Evolutionary conservation across 1,140 invertebrate species (phyloP).

Genomic region (Megathymus violae): DNA sequence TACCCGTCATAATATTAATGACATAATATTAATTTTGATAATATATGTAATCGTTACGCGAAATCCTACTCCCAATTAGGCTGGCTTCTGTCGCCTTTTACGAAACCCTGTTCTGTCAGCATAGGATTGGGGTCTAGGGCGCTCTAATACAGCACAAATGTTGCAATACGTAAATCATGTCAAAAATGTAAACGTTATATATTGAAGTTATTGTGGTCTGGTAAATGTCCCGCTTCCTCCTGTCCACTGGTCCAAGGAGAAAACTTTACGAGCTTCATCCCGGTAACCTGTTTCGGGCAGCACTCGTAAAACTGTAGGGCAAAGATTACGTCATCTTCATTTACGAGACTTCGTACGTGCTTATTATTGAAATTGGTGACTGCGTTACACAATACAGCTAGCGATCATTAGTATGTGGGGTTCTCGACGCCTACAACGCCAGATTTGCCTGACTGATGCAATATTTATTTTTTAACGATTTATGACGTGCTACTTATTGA

Average conservation of each 20-base stretch:
- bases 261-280: constrained; percentile 47
- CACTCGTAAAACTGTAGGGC: constrained; percentile 55
- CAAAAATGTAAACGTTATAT: too few relatives aligned
- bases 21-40: too few relatives aligned
- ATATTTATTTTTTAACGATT: constrained; percentile 24
- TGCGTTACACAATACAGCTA: neutral
- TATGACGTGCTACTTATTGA: constrained; percentile 16
- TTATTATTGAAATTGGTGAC: constrained; percentile 27
- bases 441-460: constrained; percentile 15
- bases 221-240: neutral
- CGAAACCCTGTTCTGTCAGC: too few relatives aligned
- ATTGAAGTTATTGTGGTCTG: neutral
- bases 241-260: constrained; percentile 37
- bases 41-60: too few relatives aligned
- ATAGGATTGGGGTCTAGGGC: too few relatives aligned
- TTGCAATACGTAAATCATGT: too few relatives aligned
- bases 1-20: too few relatives aligned
- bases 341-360: constrained; percentile 45
- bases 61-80: too few relatives aligned
- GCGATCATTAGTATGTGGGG: neutral
- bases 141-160: too few relatives aligned
- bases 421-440: constrained; percentile 6
- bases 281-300: constrained; percentile 63
- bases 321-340: constrained; percentile 58
- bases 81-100: too few relatives aligned